Percentiles rank a stretch among this genome's conserved stretches.
phyloP scores from a whole-genome alignment of 2,888 invertebrate genomes.

The Trichopoda pennipes region DNA sequence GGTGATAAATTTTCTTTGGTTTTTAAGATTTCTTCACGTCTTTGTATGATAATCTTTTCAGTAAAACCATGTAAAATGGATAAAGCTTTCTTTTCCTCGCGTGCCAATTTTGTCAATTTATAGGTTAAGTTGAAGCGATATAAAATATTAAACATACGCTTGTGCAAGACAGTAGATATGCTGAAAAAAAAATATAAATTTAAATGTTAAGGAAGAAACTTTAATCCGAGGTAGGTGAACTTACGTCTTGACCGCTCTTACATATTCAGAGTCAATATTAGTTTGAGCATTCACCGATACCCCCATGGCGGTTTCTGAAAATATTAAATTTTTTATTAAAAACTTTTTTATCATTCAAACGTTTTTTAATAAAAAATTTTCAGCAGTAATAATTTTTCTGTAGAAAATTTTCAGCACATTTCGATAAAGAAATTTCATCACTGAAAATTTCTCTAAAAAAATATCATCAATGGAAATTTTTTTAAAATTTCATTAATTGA shows the following conservation, averaged over 20 bases:
- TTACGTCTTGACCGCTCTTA: constrained; percentile 87
- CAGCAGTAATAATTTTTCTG: too few relatives aligned
- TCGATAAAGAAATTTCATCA: too few relatives aligned
- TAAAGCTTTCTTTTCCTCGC: constrained; percentile 82
- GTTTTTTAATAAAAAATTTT: too few relatives aligned
- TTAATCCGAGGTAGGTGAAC: constrained; percentile 65
- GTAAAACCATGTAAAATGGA: constrained; percentile 82
- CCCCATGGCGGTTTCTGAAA: constrained; percentile 92
- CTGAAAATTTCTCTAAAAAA: too few relatives aligned
- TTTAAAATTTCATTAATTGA: too few relatives aligned
- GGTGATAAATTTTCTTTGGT: constrained; percentile 40
- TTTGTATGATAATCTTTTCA: constrained; percentile 82
- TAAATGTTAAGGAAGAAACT: not conserved
- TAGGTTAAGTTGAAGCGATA: constrained; percentile 78
- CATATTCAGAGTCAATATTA: constrained; percentile 86
- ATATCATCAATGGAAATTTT: too few relatives aligned
- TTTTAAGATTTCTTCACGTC: constrained; percentile 78
- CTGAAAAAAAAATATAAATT: constrained; percentile 60
- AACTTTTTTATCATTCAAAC: too few relatives aligned
- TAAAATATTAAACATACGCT: constrained; percentile 79
- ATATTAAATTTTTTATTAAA: too few relatives aligned
- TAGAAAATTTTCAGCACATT: too few relatives aligned
- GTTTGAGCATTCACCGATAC: constrained; percentile 87
- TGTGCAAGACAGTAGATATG: constrained; percentile 78
- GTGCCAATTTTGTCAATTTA: constrained; percentile 83